Percentiles rank a stretch among this genome's conserved stretches.
Evolutionary conservation across 2,888 invertebrate genomes (phyloP).

Genomic region (Phalangium opilio): DNA sequence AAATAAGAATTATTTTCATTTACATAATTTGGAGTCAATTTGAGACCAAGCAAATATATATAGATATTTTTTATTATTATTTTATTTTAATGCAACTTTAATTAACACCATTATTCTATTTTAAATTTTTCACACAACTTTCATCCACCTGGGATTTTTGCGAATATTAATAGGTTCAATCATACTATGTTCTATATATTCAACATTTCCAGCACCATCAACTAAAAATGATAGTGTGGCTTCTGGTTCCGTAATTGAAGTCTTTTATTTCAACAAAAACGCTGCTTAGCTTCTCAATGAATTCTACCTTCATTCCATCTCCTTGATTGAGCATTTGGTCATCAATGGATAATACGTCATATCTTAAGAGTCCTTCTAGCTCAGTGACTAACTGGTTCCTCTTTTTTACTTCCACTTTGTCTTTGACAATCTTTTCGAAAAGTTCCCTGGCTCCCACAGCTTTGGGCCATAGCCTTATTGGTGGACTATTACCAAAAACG

Average conservation of each 20-base stretch:
- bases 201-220: no score
- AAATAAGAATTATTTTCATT: no score
- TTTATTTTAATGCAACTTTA: neutral
- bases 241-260: constrained; percentile 44
- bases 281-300: constrained; percentile 34
- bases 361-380: constrained; percentile 44
- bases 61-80: no score
- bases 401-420: constrained; percentile 27
- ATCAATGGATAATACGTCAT: constrained; percentile 61
- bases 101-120: no score
- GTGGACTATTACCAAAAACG: constrained; percentile 53
- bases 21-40: no score
- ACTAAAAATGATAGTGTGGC: no score
- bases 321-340: constrained; percentile 44
- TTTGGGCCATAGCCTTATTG: constrained; percentile 48
- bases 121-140: no score
- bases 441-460: constrained; percentile 43
- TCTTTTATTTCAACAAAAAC: constrained; percentile 42
- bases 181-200: no score
- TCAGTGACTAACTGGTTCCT: constrained; percentile 40
- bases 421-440: constrained; percentile 42
- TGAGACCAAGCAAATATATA: no score
- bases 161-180: no score
- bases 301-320: constrained; percentile 26
- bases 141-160: no score